Evolutionary conservation across 2,888 invertebrate genomes (phyloP), one percentile per base, ranked within the genome.

Genomic region (Drosophila niveifrons): DNA sequence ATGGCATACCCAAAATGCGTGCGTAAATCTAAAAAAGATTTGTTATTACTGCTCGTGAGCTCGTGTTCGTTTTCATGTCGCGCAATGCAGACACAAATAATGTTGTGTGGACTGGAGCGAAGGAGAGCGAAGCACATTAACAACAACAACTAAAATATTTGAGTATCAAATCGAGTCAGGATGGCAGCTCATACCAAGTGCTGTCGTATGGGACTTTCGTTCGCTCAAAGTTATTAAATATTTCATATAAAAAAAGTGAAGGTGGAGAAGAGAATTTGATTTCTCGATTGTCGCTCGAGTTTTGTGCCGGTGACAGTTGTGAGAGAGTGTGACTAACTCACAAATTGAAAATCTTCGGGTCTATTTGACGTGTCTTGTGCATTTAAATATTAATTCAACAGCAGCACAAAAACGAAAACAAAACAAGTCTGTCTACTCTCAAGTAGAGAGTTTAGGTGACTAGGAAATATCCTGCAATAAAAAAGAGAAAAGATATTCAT

Each of bases 21-120:
- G 78, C 80, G 90, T 73, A 85, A 89, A 85, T 85, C 87, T 71
- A 82, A 80, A 89, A 85, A 73, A 80, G 89, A 85, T 89, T 89
- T 89, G 88, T 79, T 85, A 73, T 77, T 86, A 65, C 76, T 68
- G 74, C 58, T 62, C 62, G 29, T 59, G 29, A 41, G 52, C 73
- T 63, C 43, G 53, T 59, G 62, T 69, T 57, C 43, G 68, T 74
- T 71, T 71, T 70, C 58, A 55, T 82, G 70, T 68, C 69, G 71
- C 74, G 68, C 67, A 61, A 66, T 61, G 70, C 85, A 71, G 79
- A 68, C 65, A 41, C 55, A 48, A 68, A 66, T 59, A 75, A 29
- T 66, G 55, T 71, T 63, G 66, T n/a, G n/a, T 17, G 13, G 15
- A 10, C 57, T 34, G 18, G 34, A 10, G 13, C 13, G 36, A 23